Evolutionary conservation across 1,140 invertebrate species (phyloP), one percentile per base, ranked within the genome.

Genomic region (Lordiphosa stackelbergi): DNA sequence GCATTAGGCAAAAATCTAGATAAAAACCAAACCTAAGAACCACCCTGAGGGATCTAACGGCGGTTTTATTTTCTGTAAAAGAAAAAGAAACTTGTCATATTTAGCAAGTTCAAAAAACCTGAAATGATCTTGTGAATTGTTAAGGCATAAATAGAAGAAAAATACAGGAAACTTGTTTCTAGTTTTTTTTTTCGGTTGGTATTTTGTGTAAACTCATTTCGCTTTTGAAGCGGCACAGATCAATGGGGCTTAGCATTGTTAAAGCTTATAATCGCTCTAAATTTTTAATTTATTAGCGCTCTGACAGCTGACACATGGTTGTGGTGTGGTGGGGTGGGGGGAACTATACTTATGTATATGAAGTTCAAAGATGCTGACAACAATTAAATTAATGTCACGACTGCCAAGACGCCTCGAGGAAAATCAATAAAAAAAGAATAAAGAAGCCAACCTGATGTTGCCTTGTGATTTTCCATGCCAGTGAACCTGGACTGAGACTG

Each of bases 301-400:
- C 59, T 69, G 65, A 69, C 72, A 75, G 71, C 69, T 63, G 70
- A 60, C 65, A 74, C 42, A 41, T 45, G 35, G 46, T 41, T 36
- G 34, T 31, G 60, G 35, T 4, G 43, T 11, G n/a, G 16, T 3
- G 10, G 7, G 34, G 5, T 6, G 5, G 19, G 5, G n/a, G 19
- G 0, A 5, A 16, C 16, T 28, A 38, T 37, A 11, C 37, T 8
- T 12, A n/a, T 22, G 16, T 51, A 34, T 53, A 53, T 53, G 35
- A 51, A 63, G 75, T 81, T 79, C 79, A 81, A 81, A 81, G 77
- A 81, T 83, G 75, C 77, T 81, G 77, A 75, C 77, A 81, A 83
- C 77, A 81, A 83, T 81, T 83, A 81, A 81, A 81, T 81, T 83
- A 81, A 72, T 75, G 71, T 81, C 77, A 81, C 65, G 72, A 31